Base-by-base conservation (phyloP, 2,113 vertebrate species). In the Dermatemys mawii region DNA sequence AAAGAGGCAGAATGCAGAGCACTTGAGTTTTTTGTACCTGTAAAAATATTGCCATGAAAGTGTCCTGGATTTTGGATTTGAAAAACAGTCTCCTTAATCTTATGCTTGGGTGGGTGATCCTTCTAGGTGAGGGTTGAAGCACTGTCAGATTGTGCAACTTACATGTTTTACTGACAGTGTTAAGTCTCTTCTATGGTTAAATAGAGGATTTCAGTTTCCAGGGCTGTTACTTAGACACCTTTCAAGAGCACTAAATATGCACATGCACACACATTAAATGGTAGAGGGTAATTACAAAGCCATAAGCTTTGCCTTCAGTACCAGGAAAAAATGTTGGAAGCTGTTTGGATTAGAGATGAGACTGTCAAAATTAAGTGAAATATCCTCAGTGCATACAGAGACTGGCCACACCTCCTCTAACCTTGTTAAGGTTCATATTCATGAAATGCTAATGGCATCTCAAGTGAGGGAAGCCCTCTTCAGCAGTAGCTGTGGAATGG, bases 211-310 rank as follows among this genome's bases (percentile, higher is more conserved):
- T 93, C 48, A 32, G 50, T 94, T 84, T 93, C 92, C 53, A 87
- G n/a, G 26, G 14, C 92, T n/a, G 17, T 67, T n/a, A 19, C 60
- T 67, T 16, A 67, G 60, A 83, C 79, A 83, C 55, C 83, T 94
- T 84, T 88, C 32, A 79, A 19, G 92, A 96, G 44, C 51, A 63
- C 80, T 91, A 84, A 88, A 92, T 91, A 8, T n/a, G 89, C 75
- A 60, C 84, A 86, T 88, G 60, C 50, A 95, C 46, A 60, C 67
- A 84, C 44, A 93, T 92, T 84, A 63, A 94, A 94, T 88, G 67
- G 35, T 38, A 90, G 87, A 95, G 94, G 86, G 73, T 96, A 95
- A 95, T 95, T 93, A 95, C 78, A 95, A 44, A 75, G 13, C 41
- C 11, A 0, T 91, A 60, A 90, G 41, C n/a, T 75, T 75, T 44